These are phyloP conservation scores for Sebastes flavidus DNA, from an alignment of 2,797 vertebrate species.

Conservation along the genomic window DNA sequence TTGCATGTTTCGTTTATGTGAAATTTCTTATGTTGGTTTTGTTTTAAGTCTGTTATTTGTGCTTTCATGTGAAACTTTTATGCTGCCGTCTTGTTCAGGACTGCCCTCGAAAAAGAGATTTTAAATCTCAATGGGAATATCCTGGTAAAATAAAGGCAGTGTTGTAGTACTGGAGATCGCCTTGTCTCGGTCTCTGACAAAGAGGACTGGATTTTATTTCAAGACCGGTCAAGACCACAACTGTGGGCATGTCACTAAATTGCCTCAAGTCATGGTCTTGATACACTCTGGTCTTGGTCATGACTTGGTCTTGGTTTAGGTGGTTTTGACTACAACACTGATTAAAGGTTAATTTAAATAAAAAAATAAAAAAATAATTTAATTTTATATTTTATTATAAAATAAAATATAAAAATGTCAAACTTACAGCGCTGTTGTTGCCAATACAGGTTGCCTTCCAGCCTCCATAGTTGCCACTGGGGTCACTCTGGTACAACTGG, in stretches of 20 bases:
- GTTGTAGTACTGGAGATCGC: no score
- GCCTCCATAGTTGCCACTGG: constrained; percentile 97
- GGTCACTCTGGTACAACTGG: constrained; percentile 98
- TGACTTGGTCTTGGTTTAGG: no score
- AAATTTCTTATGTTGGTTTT: neutral
- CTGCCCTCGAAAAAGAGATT: neutral
- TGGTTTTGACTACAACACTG: no score
- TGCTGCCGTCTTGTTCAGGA: neutral
- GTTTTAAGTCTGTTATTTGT: neutral
- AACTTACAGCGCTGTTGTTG: constrained; percentile 96
- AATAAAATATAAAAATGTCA: neutral
- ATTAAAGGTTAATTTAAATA: no score
- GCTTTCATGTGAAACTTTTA: neutral
- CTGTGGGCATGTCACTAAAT: accelerated
- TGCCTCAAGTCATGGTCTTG: no score
- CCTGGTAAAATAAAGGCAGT: neutral
- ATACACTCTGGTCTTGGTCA: no score
- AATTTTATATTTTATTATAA: no score
- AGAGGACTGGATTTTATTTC: no score
- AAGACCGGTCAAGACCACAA: no score
- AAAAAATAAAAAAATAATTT: accelerated
- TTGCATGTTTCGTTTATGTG: neutral
- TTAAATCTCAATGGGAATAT: neutral
- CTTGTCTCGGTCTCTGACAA: no score
- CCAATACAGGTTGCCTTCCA: constrained; percentile 99